A percentile compares a stretch with the other conserved stretches of the same genome.
Conservation (phyloP, 2,888 invertebrate genomes). For the Diabrotica balteata region DNA sequence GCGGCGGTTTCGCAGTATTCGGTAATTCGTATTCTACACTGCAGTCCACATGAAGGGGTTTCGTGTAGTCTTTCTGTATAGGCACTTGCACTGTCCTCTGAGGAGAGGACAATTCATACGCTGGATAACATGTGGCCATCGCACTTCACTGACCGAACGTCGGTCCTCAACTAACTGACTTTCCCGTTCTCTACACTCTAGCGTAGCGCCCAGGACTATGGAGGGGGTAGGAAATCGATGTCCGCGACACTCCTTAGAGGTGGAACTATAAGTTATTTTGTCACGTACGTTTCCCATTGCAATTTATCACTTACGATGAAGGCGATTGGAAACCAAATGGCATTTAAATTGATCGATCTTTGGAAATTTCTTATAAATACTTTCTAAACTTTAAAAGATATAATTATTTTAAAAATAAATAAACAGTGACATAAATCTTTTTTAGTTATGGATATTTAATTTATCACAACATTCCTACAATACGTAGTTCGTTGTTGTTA, state of each 20-base stretch:
- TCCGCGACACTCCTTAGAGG: slow-evolving; percentile 48
- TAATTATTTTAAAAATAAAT: neutral
- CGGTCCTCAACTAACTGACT: slow-evolving; percentile 43
- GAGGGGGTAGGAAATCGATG: slow-evolving; percentile 63
- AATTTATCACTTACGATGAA: neutral
- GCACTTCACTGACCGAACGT: slow-evolving; percentile 50
- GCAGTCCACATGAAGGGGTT: slow-evolving; percentile 89
- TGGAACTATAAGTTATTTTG: slow-evolving; percentile 11
- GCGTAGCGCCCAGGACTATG: slow-evolving; percentile 33
- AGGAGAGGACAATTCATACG: slow-evolving; percentile 56
- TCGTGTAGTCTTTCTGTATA: slow-evolving; percentile 80
- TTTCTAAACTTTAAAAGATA: neutral
- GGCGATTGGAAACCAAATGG: neutral
- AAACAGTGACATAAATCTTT: neutral
- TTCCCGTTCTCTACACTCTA: slow-evolving; percentile 15
- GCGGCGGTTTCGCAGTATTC: slow-evolving; percentile 87
- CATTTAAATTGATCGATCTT: slow-evolving; percentile 6
- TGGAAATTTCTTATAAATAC: slow-evolving; percentile 4
- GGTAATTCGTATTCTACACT: slow-evolving; percentile 91
- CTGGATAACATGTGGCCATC: slow-evolving; percentile 57
- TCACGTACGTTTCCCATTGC: neutral
- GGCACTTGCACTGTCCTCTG: slow-evolving; percentile 59
- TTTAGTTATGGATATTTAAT: neutral
- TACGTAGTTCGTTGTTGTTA: no score
- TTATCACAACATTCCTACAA: neutral